These are phyloP conservation scores for Ochotona curzoniae DNA, from an alignment of 2,113 vertebrate genomes.

Conservation along the genomic window DNA sequence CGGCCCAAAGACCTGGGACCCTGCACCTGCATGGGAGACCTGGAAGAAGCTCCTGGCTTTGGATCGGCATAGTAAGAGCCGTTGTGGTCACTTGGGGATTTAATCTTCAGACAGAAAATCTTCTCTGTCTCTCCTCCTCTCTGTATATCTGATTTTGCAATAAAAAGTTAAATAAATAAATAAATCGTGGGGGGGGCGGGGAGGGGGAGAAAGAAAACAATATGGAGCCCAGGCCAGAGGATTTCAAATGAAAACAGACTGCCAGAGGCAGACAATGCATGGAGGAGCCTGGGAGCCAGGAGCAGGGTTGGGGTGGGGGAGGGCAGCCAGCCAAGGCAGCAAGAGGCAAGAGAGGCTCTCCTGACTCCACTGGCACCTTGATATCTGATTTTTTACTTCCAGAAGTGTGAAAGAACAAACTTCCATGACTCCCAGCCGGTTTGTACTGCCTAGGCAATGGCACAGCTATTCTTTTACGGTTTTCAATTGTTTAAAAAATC, in stretches of 20 bases:
- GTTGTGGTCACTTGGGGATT: too few species aligned
- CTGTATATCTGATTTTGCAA: too few species aligned
- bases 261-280: background rate
- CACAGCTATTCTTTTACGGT: background rate
- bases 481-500: background rate
- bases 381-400: background rate
- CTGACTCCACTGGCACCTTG: background rate
- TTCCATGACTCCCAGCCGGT: background rate
- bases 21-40: too few species aligned
- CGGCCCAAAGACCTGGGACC: too few species aligned
- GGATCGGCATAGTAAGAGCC: too few species aligned
- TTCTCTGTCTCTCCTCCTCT: too few species aligned
- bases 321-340: background rate
- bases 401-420: background rate
- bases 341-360: too few species aligned
- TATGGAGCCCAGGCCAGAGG: background rate
- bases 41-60: too few species aligned
- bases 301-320: background rate
- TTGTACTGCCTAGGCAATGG: background rate
- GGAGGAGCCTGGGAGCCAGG: background rate
- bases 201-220: constrained; percentile 2
- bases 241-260: background rate
- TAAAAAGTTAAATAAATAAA: too few species aligned
- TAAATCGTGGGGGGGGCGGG: background rate
- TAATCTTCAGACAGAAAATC: too few species aligned